phyloP scores from a whole-genome alignment of 2,113 vertebrate genomes.

The Taxidea taxus region DNA sequence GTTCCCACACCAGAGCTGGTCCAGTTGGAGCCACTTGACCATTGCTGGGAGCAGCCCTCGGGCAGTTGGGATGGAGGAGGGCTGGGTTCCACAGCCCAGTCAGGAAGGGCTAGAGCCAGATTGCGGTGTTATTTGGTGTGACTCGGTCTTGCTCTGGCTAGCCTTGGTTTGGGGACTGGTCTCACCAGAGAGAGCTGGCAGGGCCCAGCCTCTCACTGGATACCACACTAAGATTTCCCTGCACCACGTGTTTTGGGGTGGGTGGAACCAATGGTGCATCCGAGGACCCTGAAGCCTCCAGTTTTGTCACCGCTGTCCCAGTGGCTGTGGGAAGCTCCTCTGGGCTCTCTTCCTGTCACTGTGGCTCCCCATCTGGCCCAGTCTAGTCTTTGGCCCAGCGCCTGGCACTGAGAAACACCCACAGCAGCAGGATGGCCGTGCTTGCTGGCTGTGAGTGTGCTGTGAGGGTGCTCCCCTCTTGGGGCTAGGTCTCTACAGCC shows the following conservation, averaged over 20 bases:
- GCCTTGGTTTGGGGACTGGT: background rate
- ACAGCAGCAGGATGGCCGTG: rapidly evolving
- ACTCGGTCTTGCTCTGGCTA: background rate
- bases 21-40: background rate
- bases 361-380: rapidly evolving
- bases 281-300: background rate
- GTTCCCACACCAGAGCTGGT: background rate
- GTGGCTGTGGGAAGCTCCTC: background rate
- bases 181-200: background rate
- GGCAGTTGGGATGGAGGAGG: background rate
- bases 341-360: background rate
- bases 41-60: no score
- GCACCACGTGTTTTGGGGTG: no score
- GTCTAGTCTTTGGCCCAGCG: rapidly evolving
- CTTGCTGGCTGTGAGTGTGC: background rate
- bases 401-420: no score
- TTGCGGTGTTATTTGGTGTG: background rate
- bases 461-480: rapidly evolving
- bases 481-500: background rate
- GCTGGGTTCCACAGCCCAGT: rapidly evolving
- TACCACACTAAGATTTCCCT: rapidly evolving
- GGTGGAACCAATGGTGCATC: rapidly evolving
- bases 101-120: background rate
- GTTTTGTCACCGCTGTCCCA: no score
- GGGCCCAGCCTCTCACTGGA: background rate